phyloP scores from a whole-genome alignment of 2,797 vertebrate species.

The Alcedo atthis region DNA sequence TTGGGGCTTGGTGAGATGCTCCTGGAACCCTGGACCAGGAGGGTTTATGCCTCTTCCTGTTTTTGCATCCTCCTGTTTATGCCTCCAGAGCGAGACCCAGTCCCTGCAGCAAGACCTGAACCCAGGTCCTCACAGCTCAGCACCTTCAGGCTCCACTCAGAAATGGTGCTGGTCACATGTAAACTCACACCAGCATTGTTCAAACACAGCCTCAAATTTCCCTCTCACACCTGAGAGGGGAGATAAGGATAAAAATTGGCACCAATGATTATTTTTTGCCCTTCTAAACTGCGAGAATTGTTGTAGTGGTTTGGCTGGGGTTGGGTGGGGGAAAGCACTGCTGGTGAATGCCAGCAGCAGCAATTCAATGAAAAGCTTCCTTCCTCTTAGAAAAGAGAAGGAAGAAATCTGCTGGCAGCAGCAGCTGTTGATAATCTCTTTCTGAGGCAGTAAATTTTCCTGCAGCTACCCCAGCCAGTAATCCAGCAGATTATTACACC shows the following conservation, averaged over 20 bases:
- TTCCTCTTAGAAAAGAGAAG: slow-evolving; percentile 27
- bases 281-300: background rate
- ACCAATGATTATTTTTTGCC: rapidly evolving
- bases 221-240: background rate
- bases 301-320: background rate
- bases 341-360: background rate
- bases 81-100: background rate
- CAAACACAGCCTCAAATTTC: background rate
- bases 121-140: background rate
- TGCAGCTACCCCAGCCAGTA: slow-evolving; percentile 14
- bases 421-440: slow-evolving; percentile 43
- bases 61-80: background rate
- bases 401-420: slow-evolving; percentile 16
- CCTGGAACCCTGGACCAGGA: background rate
- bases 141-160: background rate
- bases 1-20: background rate
- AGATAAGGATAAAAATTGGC: background rate
- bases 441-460: slow-evolving; percentile 61
- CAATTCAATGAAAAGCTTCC: slow-evolving; percentile 51
- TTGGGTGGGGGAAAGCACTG: background rate
- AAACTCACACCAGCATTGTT: background rate
- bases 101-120: background rate
- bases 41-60: background rate
- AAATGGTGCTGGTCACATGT: rapidly evolving
- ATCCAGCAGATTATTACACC: slow-evolving; percentile 50